A percentile compares a stretch with the other conserved stretches of the same genome.
These are phyloP conservation scores for Gopherus flavomarginatus DNA, from an alignment of 2,113 vertebrate species.

Conservation along the genomic window DNA sequence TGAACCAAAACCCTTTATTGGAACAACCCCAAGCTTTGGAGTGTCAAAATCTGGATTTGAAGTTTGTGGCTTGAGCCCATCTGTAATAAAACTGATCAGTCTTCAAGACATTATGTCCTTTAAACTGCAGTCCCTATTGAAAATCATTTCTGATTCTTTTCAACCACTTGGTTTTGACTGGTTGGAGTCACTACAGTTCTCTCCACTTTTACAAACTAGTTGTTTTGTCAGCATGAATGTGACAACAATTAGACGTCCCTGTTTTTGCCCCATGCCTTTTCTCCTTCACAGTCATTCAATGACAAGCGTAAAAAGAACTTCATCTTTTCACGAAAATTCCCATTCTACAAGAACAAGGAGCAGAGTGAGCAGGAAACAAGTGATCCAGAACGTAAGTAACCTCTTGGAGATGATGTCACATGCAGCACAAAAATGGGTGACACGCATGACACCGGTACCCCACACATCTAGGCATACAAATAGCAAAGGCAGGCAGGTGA, in stretches of 20 bases:
- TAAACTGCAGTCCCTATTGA: background rate
- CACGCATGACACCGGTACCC: constrained; percentile 74
- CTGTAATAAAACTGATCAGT: background rate
- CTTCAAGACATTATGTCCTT: constrained; percentile 28
- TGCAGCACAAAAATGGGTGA: constrained; percentile 79
- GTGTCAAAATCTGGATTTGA: constrained; percentile 1
- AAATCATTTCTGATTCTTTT: background rate
- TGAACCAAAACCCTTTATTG: background rate
- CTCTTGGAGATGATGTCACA: constrained; percentile 80
- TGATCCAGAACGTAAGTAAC: constrained; percentile 98
- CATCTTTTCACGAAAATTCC: constrained; percentile 99
- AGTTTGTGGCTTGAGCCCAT: background rate
- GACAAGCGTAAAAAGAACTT: constrained; percentile 99
- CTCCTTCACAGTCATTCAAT: constrained; percentile 99
- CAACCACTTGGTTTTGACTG: constrained; percentile 30
- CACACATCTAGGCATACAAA: constrained; percentile 78
- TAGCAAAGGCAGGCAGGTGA: constrained; percentile 77
- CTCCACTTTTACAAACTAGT: constrained; percentile 86
- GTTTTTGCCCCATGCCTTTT: constrained; percentile 98
- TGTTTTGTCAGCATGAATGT: constrained; percentile 97
- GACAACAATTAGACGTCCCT: constrained; percentile 93
- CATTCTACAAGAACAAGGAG: constrained; percentile 99
- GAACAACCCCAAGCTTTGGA: background rate
- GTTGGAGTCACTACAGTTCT: constrained; percentile 84
- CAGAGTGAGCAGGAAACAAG: constrained; percentile 96